Evolutionary conservation across 2,113 vertebrate species (phyloP), one percentile per base, ranked within the genome.

Genomic region (Pungitius pungitius): DNA sequence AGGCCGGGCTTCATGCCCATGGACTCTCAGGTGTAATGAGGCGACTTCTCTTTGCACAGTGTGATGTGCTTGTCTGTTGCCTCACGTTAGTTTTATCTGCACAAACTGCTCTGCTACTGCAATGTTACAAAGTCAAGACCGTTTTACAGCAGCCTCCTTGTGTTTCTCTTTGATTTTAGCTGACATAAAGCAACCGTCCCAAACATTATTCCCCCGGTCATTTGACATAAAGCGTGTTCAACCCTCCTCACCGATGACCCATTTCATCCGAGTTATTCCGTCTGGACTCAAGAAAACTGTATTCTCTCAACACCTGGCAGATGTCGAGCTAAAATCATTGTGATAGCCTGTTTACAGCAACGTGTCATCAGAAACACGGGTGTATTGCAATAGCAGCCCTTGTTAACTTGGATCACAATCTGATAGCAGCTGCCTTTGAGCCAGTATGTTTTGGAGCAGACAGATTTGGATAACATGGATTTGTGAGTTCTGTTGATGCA

Each of bases 111-210:
- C 55, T 49, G 37, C 63, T 68, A 52, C 59, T 9, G 51, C 56
- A 81, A 65, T 72, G 77, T 70, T 61, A 72, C 63, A 80, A 61
- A 77, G 72, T 78, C 63, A 71, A 81, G 68, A 78, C n/a, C 54
- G 33, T 59, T 82, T 73, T 82, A 77, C 49, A 62, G 75, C 73
- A 61, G 57, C 45, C 40, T 61, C 64, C 65, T 74, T 60, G 18
- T 85, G 80, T 37, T 75, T 74, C 26, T 75, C 58, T 87, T 82
- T 87, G 49, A 80, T 69, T 62, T 54, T 4, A 3, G 15, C 20
- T 66, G 58, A 71, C 42, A 45, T 62, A 63, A 51, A 77, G 73
- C 73, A 77, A 69, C 45, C 42, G n/a, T 40, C 54, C 51, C n/a
- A 54, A 60, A 70, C 51, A 68, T 20, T 43, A 52, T 51, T 54